Evolutionary conservation across 2,797 vertebrate genomes (phyloP).

Genomic region (Sebastes itinus): DNA sequence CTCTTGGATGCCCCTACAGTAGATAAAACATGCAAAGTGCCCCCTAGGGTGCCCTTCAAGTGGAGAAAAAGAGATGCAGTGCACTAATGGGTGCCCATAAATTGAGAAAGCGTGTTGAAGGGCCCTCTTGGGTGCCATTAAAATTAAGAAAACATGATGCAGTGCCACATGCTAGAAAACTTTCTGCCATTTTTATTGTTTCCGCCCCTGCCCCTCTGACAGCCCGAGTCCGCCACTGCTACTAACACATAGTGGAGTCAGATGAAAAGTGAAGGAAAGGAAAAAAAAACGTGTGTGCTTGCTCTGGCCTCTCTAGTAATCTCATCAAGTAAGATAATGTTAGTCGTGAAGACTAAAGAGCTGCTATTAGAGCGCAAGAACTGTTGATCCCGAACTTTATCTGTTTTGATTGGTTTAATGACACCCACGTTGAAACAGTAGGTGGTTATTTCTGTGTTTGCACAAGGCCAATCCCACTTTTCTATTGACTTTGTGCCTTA

Average conservation of each 20-base stretch:
- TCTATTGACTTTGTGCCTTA: background rate
- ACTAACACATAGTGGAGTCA: background rate
- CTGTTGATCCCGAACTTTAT: background rate
- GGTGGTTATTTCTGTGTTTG: background rate
- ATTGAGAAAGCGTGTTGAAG: no score
- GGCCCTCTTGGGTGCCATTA: no score
- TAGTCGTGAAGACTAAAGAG: background rate
- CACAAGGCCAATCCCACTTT: background rate
- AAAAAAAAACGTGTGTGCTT: background rate
- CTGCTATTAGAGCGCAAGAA: background rate
- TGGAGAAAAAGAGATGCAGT: no score
- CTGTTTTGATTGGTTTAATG: background rate
- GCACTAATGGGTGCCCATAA: no score
- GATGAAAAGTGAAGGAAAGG: background rate
- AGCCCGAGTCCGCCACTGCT: background rate
- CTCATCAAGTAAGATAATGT: background rate
- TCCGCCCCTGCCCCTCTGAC: rapidly evolving
- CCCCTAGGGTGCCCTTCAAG: no score
- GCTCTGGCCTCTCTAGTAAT: background rate
- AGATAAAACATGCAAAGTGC: no score
- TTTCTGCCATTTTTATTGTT: background rate
- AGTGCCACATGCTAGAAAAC: background rate
- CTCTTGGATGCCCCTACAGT: no score
- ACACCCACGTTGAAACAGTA: background rate
- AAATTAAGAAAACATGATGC: background rate